Evolutionary conservation across 2,797 vertebrate species (phyloP).

Genomic region (Cheirogaleus major): DNA sequence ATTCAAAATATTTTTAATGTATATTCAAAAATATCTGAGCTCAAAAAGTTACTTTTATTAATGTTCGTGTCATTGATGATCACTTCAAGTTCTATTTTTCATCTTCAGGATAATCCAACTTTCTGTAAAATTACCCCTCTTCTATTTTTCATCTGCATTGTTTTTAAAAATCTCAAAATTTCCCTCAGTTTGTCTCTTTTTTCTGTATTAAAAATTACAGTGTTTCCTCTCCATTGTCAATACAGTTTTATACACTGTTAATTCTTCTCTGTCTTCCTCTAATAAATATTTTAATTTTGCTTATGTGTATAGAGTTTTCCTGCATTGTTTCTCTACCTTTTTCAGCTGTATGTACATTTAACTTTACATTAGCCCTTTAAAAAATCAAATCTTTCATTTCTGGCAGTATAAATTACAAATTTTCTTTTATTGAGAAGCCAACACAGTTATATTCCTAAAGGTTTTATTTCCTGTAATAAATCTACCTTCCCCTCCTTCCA

Average conservation of each 20-base stretch:
- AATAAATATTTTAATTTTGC: neutral
- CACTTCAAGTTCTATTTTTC: neutral
- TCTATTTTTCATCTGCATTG: neutral
- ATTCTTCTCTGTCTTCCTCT: neutral
- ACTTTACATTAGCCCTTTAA: neutral
- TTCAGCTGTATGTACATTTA: neutral
- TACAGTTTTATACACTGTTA: neutral
- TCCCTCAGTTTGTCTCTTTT: neutral
- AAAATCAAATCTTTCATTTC: neutral
- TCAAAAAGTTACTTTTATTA: neutral
- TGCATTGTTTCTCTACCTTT: neutral
- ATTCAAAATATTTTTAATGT: slow-evolving; percentile 12
- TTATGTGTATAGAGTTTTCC: neutral
- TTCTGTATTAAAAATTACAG: neutral
- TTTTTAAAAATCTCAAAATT: neutral
- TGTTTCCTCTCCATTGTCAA: neutral
- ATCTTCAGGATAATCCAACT: neutral
- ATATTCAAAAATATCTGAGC: neutral
- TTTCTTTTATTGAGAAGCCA: neutral
- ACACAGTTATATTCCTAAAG: neutral
- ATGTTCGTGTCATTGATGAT: neutral
- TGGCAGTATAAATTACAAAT: neutral
- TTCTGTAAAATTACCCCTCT: neutral
- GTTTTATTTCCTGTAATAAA: neutral
- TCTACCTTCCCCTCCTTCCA: neutral